These are phyloP conservation scores for Hyles euphorbiae DNA, from an alignment of 1,140 invertebrate genomes.

Conservation along the genomic window DNA sequence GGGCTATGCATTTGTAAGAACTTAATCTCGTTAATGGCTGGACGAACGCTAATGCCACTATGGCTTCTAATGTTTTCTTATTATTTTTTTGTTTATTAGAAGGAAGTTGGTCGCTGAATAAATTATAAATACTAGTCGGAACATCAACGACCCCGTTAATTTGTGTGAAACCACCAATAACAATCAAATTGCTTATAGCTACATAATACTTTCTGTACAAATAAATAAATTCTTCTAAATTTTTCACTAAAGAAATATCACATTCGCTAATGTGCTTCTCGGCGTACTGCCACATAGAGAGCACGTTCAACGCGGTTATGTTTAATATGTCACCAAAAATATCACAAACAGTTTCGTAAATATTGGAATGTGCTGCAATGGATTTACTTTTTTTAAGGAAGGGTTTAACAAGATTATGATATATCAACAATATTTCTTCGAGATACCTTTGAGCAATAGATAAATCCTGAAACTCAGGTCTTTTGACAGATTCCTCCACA, in stretches of 20 bases:
- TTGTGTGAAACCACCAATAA: conserved; percentile 82
- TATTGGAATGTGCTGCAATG: conserved; percentile 74
- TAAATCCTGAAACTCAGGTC: conserved; percentile 75
- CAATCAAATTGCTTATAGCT: conserved; percentile 84
- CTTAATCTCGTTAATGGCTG: conserved; percentile 78
- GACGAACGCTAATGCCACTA: conserved; percentile 77
- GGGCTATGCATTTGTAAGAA: conserved; percentile 75
- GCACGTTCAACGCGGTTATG: conserved; percentile 80
- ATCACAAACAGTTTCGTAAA: conserved; percentile 80
- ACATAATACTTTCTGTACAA: conserved; percentile 85
- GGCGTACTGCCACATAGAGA: conserved; percentile 80
- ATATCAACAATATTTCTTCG: conserved; percentile 80
- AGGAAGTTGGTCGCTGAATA: conserved; percentile 77
- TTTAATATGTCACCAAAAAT: conserved; percentile 83
- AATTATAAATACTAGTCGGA: conserved; percentile 76
- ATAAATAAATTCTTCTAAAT: conserved; percentile 83
- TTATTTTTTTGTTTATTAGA: conserved; percentile 75
- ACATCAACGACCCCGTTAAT: conserved; percentile 80
- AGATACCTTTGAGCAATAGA: conserved; percentile 81
- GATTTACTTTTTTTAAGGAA: conserved; percentile 78
- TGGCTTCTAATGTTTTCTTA: conserved; percentile 76
- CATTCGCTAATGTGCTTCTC: conserved; percentile 79
- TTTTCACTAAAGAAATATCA: conserved; percentile 81
- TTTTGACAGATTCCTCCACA: conserved; percentile 55
- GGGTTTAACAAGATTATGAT: conserved; percentile 79